These are phyloP conservation scores for Botrylloides violaceus DNA, from an alignment of 23 tunicate species.

Conservation along the genomic window DNA sequence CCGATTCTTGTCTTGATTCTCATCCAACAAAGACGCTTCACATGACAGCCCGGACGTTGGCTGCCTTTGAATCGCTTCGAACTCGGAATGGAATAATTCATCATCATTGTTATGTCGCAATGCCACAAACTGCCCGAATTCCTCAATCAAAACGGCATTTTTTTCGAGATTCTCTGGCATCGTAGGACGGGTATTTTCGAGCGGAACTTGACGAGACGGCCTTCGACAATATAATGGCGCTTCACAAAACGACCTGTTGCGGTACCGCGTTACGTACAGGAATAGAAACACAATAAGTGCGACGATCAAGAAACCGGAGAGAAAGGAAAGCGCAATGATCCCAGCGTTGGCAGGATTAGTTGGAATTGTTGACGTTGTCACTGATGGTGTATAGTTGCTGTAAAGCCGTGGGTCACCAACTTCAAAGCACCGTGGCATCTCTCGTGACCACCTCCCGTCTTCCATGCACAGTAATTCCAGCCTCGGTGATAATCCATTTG, in stretches of 20 bases:
- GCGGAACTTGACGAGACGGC: neutral
- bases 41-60: constrained; percentile 7
- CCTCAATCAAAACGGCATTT: constrained; percentile 38
- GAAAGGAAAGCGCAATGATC: neutral
- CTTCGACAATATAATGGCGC: neutral
- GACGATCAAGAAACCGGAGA: neutral
- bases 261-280: neutral
- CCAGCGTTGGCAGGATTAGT: neutral
- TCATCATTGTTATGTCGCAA: constrained; percentile 54
- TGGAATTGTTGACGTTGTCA: neutral
- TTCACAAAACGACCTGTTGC: neutral
- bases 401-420: too few relatives aligned
- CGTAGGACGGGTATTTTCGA: neutral
- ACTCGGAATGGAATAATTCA: constrained; percentile 50
- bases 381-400: neutral
- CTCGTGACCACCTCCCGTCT: neutral
- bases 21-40: constrained; percentile 32
- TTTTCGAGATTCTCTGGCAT: constrained; percentile 31
- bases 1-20: constrained; percentile 59
- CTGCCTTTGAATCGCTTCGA: constrained; percentile 62
- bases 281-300: neutral
- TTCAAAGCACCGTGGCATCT: neutral
- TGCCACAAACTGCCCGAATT: constrained; percentile 51
- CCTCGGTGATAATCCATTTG: neutral
- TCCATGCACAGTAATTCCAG: neutral